Evolutionary conservation across 2,113 vertebrate genomes (phyloP).

Genomic region (Copsychus sechellarum): DNA sequence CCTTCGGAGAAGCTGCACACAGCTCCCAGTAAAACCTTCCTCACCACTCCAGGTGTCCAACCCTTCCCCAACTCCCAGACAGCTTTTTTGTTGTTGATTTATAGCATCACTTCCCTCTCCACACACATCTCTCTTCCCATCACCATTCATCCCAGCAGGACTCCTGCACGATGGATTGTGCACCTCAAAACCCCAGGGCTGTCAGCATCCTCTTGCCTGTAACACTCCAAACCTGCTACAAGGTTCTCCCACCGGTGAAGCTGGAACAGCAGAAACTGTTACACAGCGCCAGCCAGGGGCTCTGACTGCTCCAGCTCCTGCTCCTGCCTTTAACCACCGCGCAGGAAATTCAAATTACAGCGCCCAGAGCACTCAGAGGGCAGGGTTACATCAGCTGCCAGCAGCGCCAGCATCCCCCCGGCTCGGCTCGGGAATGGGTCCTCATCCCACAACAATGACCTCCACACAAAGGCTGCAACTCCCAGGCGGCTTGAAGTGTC

Average conservation of each 20-base stretch:
- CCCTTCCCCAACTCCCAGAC: neutral
- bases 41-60: neutral
- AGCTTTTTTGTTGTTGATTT: neutral
- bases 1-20: neutral
- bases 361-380: neutral
- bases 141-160: neutral
- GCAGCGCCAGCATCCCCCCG: neutral
- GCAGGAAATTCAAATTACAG: neutral
- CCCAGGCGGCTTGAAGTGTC: neutral
- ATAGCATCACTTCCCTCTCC: neutral
- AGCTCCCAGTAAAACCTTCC: neutral
- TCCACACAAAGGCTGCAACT: neutral
- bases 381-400: neutral
- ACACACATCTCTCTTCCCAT: neutral
- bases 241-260: neutral
- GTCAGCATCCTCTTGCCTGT: neutral
- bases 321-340: neutral
- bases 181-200: neutral
- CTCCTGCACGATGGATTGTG: fast-evolving
- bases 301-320: neutral
- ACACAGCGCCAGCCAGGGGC: neutral
- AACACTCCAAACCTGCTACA: neutral
- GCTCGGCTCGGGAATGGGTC: neutral
- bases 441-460: neutral
- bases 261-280: neutral